Base-by-base conservation (phyloP, 2,113 vertebrate species). In the Pogona vitticeps region DNA sequence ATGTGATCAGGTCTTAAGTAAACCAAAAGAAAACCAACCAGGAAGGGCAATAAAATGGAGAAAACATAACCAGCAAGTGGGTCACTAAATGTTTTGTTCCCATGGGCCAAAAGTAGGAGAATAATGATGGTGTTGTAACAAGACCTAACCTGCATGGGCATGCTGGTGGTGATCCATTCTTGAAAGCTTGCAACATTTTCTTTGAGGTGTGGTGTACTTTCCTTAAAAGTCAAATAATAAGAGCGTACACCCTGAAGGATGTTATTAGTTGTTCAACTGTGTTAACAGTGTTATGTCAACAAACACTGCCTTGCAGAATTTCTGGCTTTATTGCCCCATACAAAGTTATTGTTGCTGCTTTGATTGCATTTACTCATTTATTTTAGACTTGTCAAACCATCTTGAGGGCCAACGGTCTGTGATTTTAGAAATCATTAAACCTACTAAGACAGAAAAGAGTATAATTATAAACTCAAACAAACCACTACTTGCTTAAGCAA, bases 181-280 rank as follows among this genome's bases (percentile, higher is more conserved):
- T 88, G 89, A 88, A 86, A 91, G 88, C 93, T 95, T 94, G 86
- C 82, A 0, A 91, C 92, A 94, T 59, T 38, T 0, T 86, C 87
- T 91, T 58, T 86, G 83, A 89, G 93, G 93, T 88, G 90, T 88
- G 84, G 91, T 70, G 18, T 21, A 59, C 36, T 70, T 76, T 42
- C 2, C 46, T 70, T 40, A 77, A 56, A 6, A 52, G 46, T 91
- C 89, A 91, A 91, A 82, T 88, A 92, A 68, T 77, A 42, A 18
- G 28, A 65, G 80, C 80, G 82, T 89, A 91, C 89, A 86, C 92
- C 95, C 92, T 85, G 68, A 31, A 91, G 87, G 36, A 1, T 0
- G 78, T 86, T 42, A 91, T 73, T 82, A 89, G 46, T 76, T n/a
- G 15, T 63, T 80, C 21, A 73, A 40, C 84, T 82, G 61, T 63